A percentile compares a stretch with the other conserved stretches of the same genome.
These are phyloP conservation scores for Rhingia campestris DNA, from an alignment of 2,888 invertebrate genomes.

Conservation along the genomic window DNA sequence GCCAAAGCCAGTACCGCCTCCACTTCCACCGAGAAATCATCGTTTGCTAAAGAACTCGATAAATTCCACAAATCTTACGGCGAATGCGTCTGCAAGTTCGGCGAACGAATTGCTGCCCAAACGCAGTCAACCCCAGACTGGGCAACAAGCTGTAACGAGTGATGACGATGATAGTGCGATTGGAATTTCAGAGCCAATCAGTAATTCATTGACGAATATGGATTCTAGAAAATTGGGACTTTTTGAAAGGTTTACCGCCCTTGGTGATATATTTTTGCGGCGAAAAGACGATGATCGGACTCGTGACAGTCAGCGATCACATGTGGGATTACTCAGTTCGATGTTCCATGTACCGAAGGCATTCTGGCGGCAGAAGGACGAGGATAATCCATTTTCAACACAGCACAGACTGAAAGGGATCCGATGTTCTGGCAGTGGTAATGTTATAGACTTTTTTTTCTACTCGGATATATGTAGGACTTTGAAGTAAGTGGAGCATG, in stretches of 20 bases:
- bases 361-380: conserved; percentile 78
- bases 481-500: conserved; percentile 11
- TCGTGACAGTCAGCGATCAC: conserved; percentile 81
- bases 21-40: conserved; percentile 66
- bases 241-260: conserved; percentile 67
- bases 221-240: conserved; percentile 46
- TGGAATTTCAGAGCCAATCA: conserved; percentile 22
- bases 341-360: conserved; percentile 75
- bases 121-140: background rate
- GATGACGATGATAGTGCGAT: conserved; percentile 66
- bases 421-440: conserved; percentile 82
- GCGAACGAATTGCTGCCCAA: conserved; percentile 75
- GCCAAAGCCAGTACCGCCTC: conserved; percentile 49
- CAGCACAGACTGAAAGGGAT: conserved; percentile 82
- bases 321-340: conserved; percentile 79
- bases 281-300: conserved; percentile 76
- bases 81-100: conserved; percentile 75
- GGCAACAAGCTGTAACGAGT: conserved; percentile 26
- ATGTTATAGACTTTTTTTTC: conserved; percentile 45
- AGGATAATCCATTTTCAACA: conserved; percentile 76
- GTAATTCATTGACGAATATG: conserved; percentile 5
- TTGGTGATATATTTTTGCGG: conserved; percentile 78
- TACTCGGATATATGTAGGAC: background rate
- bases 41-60: conserved; percentile 47
- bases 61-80: conserved; percentile 71